phyloP scores from a whole-genome alignment of 2,113 vertebrate genomes.

The Merops nubicus region DNA sequence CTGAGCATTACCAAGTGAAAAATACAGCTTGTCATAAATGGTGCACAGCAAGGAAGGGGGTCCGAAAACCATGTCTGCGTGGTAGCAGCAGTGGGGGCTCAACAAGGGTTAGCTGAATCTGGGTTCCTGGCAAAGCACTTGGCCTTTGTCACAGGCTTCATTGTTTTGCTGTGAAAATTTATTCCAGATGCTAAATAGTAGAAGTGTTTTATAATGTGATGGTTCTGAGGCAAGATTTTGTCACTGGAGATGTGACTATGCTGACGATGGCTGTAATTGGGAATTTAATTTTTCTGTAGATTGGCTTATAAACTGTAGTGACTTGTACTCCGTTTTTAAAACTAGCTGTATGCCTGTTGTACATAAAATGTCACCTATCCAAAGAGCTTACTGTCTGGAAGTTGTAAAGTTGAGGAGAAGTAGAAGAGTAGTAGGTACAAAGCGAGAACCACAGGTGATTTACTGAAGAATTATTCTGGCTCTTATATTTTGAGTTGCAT shows the following conservation, averaged over 20 bases:
- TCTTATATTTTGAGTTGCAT: not conserved
- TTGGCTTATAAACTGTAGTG: not conserved
- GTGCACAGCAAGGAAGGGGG: rapidly evolving
- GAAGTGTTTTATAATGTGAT: not conserved
- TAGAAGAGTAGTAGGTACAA: not conserved
- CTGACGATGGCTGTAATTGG: not conserved
- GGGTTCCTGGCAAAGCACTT: not conserved
- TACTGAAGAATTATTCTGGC: not conserved
- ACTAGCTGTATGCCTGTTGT: not conserved
- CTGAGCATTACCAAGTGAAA: not conserved
- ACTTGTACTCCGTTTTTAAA: not conserved
- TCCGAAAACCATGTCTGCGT: not conserved
- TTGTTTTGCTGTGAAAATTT: not conserved
- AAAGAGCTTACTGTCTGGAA: not conserved
- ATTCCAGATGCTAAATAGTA: not conserved
- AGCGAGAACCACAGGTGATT: not conserved
- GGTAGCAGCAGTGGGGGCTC: not conserved
- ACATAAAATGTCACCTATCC: not conserved
- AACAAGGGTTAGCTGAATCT: not conserved
- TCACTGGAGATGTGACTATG: not conserved
- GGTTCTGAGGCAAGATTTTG: not conserved
- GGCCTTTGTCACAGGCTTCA: not conserved
- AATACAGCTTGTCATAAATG: not conserved
- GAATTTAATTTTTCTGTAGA: not conserved
- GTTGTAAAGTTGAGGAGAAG: not conserved